Conservation (phyloP, 2,797 vertebrate species). For the Galagoides demidoff region DNA sequence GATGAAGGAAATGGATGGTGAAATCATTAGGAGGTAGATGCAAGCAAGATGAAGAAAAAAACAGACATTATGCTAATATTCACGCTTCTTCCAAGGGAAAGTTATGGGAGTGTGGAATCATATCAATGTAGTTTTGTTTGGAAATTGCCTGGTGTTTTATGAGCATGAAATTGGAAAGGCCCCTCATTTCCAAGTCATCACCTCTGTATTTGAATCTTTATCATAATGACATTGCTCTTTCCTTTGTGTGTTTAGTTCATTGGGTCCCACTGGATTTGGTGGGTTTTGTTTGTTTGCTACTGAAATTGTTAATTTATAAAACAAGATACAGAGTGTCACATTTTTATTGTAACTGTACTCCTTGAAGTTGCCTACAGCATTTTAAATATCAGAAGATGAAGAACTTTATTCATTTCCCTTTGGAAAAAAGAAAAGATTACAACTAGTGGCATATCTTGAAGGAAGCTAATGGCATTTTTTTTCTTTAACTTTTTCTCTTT, state of each 20-base stretch:
- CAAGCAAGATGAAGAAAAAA: background rate
- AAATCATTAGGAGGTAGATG: background rate
- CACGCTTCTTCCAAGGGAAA: background rate
- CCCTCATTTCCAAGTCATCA: background rate
- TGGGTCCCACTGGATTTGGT: background rate
- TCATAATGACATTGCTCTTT: background rate
- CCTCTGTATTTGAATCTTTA: background rate
- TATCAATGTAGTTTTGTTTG: background rate
- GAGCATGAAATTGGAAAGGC: background rate
- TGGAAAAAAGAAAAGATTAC: slow-evolving; percentile 42
- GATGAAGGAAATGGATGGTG: background rate
- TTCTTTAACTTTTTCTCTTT: slow-evolving; percentile 28
- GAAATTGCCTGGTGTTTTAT: background rate
- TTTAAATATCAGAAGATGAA: slow-evolving; percentile 53
- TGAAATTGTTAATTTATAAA: background rate
- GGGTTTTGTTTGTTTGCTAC: background rate
- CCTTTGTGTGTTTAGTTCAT: background rate
- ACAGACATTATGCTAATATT: background rate
- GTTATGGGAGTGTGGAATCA: background rate
- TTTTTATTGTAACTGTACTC: background rate
- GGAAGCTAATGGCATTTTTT: slow-evolving; percentile 3
- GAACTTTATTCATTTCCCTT: slow-evolving; percentile 38
- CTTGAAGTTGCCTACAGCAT: background rate
- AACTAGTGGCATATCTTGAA: background rate
- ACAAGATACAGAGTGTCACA: background rate